These are phyloP conservation scores for Zoroaster sp. DNA, from an alignment of 53 echinoderm and acorn worm species.

Conservation along the genomic window DNA sequence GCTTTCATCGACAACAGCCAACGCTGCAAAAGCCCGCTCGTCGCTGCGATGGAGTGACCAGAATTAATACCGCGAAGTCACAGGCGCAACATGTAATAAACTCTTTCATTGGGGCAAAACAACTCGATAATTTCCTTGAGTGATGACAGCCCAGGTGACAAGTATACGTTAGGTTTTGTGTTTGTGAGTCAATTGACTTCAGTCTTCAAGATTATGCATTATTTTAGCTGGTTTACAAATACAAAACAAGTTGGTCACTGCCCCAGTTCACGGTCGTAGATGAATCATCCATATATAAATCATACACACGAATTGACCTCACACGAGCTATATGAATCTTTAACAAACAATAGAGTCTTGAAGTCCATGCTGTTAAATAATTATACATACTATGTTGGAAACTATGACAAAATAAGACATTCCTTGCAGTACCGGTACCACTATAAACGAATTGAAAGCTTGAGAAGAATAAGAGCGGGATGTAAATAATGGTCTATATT, in stretches of 20 bases:
- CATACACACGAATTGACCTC: neutral
- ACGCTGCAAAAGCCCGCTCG: neutral
- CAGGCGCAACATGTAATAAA: constrained; percentile 7
- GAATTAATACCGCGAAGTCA: constrained; percentile 9
- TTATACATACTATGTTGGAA: no score
- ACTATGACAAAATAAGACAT: no score
- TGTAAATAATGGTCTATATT: no score
- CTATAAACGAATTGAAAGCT: no score
- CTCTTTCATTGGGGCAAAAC: constrained; percentile 27
- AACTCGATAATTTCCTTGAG: constrained; percentile 31
- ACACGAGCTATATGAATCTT: neutral
- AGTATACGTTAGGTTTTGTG: neutral
- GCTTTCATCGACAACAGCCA: neutral
- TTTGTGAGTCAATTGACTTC: neutral
- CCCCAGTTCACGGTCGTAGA: neutral
- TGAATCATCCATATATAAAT: neutral
- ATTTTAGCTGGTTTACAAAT: neutral
- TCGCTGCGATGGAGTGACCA: neutral
- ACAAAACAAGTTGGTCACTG: neutral
- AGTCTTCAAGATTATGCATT: neutral
- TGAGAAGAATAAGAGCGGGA: no score
- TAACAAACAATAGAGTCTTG: no score
- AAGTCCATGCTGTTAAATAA: no score
- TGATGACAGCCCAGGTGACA: neutral
- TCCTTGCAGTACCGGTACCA: no score